Conservation (phyloP, 2,888 invertebrate genomes). For the Andrena trimmerana region DNA sequence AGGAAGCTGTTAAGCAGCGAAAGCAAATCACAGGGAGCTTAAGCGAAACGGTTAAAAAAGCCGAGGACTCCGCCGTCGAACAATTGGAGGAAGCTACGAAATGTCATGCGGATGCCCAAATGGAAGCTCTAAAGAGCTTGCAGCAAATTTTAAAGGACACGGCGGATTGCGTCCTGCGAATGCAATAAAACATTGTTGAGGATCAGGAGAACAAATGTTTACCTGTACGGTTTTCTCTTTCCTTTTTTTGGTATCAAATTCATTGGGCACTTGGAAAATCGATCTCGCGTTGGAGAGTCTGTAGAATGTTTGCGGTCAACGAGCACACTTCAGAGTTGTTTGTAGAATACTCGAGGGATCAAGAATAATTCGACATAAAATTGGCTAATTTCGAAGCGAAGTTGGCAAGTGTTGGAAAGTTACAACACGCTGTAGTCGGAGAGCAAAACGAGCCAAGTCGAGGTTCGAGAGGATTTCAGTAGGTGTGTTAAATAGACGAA, state of each 20-base stretch:
- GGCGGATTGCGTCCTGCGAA: conserved; percentile 29
- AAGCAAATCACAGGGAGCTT: conserved; percentile 5
- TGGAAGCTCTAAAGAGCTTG: conserved; percentile 25
- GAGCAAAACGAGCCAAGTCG: conserved; percentile 11
- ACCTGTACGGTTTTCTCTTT: background rate
- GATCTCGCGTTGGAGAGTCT: background rate
- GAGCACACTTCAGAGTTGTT: background rate
- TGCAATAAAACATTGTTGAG: background rate
- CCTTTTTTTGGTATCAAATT: background rate
- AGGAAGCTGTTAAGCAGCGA: background rate
- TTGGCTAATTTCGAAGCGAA: no score
- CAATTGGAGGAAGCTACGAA: conserved; percentile 34
- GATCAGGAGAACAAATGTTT: background rate
- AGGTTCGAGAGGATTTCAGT: conserved; percentile 24
- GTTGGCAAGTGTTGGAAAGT: conserved; percentile 3
- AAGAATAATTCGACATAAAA: background rate
- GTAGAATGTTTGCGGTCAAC: background rate
- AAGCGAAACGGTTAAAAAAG: conserved; percentile 17
- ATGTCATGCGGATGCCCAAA: conserved; percentile 41
- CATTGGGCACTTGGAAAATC: background rate
- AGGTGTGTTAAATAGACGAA: conserved; percentile 14
- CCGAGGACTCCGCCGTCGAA: background rate
- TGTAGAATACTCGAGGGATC: background rate
- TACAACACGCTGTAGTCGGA: background rate
- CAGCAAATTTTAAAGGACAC: conserved; percentile 40